phyloP scores from a whole-genome alignment of 2,888 invertebrate species.

The Petrolisthes cinctipes region DNA sequence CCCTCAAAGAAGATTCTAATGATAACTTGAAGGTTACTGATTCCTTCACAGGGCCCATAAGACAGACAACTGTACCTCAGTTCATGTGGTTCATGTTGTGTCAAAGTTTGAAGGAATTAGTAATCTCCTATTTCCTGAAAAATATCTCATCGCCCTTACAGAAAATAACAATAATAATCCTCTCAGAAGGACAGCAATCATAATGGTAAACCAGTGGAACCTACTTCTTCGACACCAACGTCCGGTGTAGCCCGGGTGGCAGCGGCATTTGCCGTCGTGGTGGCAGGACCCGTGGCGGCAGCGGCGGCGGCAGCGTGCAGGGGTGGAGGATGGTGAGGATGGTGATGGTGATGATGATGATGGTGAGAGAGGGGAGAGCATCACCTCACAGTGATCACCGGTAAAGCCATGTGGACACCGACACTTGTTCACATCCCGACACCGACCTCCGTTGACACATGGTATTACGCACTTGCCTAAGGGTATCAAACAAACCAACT shows the following conservation, averaged over 20 bases:
- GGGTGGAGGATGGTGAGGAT: slow-evolving; percentile 75
- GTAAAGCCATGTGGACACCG: slow-evolving; percentile 83
- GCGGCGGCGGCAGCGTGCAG: slow-evolving; percentile 82
- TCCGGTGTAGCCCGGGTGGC: slow-evolving; percentile 82
- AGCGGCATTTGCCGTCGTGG: slow-evolving; percentile 69
- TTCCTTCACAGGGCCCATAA: too few species aligned
- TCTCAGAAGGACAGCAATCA: too few species aligned
- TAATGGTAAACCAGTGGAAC: neutral
- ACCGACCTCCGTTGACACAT: slow-evolving; percentile 90
- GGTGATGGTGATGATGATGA: slow-evolving; percentile 68
- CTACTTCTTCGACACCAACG: slow-evolving; percentile 83
- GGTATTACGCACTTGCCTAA: slow-evolving; percentile 90
- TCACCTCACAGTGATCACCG: slow-evolving; percentile 93
- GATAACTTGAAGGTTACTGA: too few species aligned
- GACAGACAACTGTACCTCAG: too few species aligned
- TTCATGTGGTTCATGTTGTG: too few species aligned
- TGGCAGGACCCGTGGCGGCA: slow-evolving; percentile 84
- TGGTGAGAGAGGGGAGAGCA: slow-evolving; percentile 78
- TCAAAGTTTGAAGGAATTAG: too few species aligned
- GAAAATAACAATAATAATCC: too few species aligned
- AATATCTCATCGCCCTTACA: too few species aligned
- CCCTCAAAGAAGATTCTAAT: too few species aligned
- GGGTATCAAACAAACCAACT: too few species aligned
- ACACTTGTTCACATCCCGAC: slow-evolving; percentile 90
- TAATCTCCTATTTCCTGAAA: too few species aligned